A percentile compares a stretch with the other conserved stretches of the same genome.
Conservation (phyloP, 1,140 invertebrate genomes). For the Bombus waltoni region DNA sequence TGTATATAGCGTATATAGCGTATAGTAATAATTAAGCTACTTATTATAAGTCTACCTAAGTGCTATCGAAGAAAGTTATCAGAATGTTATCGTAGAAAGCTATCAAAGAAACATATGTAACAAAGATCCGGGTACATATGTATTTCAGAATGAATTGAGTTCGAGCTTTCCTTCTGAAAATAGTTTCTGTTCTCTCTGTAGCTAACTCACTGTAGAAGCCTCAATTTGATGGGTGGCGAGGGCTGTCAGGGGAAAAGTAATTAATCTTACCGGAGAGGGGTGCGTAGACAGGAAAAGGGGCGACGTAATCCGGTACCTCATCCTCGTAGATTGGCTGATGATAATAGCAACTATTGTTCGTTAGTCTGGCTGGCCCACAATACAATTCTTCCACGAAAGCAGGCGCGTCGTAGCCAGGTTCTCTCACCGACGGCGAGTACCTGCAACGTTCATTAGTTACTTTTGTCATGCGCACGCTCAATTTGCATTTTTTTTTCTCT, state of each 20-base stretch:
- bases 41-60: neutral
- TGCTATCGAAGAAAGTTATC: neutral
- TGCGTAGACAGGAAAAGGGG: slow-evolving; percentile 75
- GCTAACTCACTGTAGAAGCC: neutral
- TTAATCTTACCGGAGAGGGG: slow-evolving; percentile 76
- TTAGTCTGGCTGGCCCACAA: slow-evolving; percentile 71
- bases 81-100: neutral
- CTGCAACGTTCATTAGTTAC: slow-evolving; percentile 49
- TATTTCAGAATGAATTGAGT: too few species aligned
- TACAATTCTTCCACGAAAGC: slow-evolving; percentile 77
- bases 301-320: slow-evolving; percentile 75
- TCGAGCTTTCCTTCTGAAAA: neutral
- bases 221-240: neutral
- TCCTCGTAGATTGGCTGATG: slow-evolving; percentile 79
- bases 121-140: too few species aligned
- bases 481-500: neutral
- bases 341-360: slow-evolving; percentile 71
- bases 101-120: neutral
- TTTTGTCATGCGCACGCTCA: neutral
- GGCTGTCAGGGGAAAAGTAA: slow-evolving; percentile 6
- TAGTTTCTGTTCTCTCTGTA: neutral
- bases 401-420: slow-evolving; percentile 77
- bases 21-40: neutral
- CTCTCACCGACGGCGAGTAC: slow-evolving; percentile 72
- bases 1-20: too few species aligned